Base-by-base conservation (phyloP, 2,888 invertebrate genomes). In the Stenodema calcarata region DNA sequence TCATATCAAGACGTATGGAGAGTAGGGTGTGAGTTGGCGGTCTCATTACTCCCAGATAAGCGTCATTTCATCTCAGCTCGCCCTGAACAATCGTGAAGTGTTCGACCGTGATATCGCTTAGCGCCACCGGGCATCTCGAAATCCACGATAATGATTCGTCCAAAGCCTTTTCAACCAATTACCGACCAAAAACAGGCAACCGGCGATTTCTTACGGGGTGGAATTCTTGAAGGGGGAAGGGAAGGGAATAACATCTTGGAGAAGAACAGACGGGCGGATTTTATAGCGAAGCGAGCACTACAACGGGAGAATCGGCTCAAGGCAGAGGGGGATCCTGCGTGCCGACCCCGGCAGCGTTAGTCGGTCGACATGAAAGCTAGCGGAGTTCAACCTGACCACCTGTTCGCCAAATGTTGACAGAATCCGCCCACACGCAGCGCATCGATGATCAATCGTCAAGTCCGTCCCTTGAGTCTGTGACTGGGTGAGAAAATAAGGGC, bases 321-420 rank as follows among this genome's bases (percentile, higher is more conserved):
- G 87, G 83, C 73, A 50, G 84, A 78, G 79, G 76, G 86, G 62
- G 62, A 23, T 30, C 23, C 42, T 86, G 82, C 87, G 83, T 78
- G 70, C 76, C 81, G 86, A 80, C 81, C 84, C 75, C 42, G 62
- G 9, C 80, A 44, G 35, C n/a, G 18, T 16, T 28, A 86, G 86
- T 78, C 86, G 86, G 86, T 79, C 86, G 62, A 86, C 86, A 79
- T 86, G 86, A 86, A 86, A 86, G 86, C 86, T 44, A 47, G 78
- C 76, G 62, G 79, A 86, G 86, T 79, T 84, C 84, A 78, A 41
- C 78, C 44, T 76, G 87, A 82, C 87, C 88, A 88, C 88, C 87
- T 87, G 88, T 87, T 88, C 88, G 87, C 87, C 87, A 87, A 88
- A 87, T 88, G 87, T 82, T 44, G 47, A 7, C 73, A 79, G 75